Conservation (phyloP, 2,797 vertebrate genomes). For the Gephyroberyx darwinii region DNA sequence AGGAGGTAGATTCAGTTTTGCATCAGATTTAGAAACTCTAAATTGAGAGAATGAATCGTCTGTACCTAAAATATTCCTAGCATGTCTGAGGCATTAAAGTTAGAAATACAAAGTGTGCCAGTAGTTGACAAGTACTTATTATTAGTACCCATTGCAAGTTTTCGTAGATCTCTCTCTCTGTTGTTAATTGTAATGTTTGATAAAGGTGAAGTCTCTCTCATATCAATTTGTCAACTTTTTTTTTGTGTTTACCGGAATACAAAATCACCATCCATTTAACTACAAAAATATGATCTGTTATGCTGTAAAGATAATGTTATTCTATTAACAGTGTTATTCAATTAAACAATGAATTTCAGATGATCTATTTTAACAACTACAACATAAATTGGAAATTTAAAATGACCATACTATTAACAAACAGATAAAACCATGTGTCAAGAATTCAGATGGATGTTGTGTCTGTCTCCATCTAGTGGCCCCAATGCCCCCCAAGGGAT, state of each 20-base stretch:
- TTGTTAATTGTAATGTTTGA: too few relatives aligned
- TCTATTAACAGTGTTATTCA: too few relatives aligned
- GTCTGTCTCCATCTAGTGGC: constrained; percentile 72
- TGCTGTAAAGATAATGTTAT: not conserved
- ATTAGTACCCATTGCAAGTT: not conserved
- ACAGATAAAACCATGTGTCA: not conserved
- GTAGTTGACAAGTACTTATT: constrained; percentile 8
- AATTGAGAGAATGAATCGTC: constrained; percentile 11
- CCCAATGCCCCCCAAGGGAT: not conserved
- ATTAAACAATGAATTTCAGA: too few relatives aligned
- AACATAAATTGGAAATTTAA: not conserved
- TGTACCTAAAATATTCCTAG: constrained; percentile 3
- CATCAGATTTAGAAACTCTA: constrained; percentile 16
- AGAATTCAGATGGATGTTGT: constrained; percentile 11
- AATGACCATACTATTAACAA: too few relatives aligned
- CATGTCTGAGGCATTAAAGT: not conserved
- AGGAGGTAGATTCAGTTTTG: not conserved
- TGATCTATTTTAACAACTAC: not conserved
- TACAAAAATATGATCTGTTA: not conserved
- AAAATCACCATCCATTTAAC: too few relatives aligned
- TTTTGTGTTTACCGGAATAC: too few relatives aligned
- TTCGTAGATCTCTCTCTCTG: too few relatives aligned
- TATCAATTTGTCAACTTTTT: too few relatives aligned
- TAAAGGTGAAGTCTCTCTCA: too few relatives aligned
- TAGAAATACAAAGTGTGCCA: constrained; percentile 22